These are phyloP conservation scores for Oreochromis tanganicae DNA, from an alignment of 2,113 vertebrate species.

Conservation along the genomic window DNA sequence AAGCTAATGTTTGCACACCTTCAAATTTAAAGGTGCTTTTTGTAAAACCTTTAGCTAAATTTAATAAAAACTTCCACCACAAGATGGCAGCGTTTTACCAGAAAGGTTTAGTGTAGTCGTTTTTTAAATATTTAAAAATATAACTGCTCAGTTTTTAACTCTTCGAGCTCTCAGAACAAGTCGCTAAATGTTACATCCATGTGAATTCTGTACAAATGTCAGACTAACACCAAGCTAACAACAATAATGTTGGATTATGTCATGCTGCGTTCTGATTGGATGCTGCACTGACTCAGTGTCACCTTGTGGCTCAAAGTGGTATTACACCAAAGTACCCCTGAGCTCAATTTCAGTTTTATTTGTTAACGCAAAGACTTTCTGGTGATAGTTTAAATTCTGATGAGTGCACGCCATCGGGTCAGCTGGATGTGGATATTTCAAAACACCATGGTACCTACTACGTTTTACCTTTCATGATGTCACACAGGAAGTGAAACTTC, in stretches of 20 bases:
- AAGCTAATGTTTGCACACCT: neutral
- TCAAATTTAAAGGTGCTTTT: neutral
- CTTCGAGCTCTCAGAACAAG: neutral
- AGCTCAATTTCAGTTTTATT: neutral
- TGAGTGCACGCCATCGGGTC: accelerated
- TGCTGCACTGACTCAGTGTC: neutral
- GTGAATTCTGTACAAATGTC: neutral
- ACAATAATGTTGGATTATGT: neutral
- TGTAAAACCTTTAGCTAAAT: neutral
- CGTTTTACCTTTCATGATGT: conserved; percentile 61
- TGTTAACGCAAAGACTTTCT: neutral
- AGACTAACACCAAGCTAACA: neutral
- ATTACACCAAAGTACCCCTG: neutral
- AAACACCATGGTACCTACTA: neutral
- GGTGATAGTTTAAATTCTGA: neutral
- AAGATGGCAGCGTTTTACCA: neutral
- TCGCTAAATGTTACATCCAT: neutral
- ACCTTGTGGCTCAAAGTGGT: neutral
- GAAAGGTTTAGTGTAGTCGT: accelerated
- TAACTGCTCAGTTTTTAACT: neutral
- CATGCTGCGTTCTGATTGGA: neutral
- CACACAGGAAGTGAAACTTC: conserved; percentile 82
- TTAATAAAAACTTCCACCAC: neutral
- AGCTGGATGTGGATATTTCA: neutral
- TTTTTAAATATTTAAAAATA: neutral